These are phyloP conservation scores for Mycteria americana DNA, from an alignment of 2,797 vertebrate genomes.

Conservation along the genomic window DNA sequence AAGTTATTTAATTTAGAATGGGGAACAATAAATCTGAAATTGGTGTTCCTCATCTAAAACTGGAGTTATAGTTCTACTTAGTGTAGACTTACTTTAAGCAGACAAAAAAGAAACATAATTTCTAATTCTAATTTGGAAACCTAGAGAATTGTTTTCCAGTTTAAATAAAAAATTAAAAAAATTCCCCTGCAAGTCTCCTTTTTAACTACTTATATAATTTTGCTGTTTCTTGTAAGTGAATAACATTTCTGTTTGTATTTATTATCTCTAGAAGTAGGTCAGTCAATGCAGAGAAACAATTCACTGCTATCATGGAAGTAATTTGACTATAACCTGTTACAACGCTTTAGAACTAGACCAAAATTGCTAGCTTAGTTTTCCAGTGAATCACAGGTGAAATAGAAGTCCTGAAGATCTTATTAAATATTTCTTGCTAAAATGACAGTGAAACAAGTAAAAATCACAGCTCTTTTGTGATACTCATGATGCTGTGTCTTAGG, in stretches of 20 bases:
- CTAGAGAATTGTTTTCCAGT: not conserved
- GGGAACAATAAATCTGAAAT: not conserved
- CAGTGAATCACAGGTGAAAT: not conserved
- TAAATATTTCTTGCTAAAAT: not conserved
- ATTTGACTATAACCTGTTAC: not conserved
- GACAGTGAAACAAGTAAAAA: not conserved
- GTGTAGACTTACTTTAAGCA: not conserved
- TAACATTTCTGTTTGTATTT: not conserved
- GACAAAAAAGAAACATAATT: not conserved
- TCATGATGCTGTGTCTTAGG: not conserved
- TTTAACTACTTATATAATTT: not conserved
- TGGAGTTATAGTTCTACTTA: not conserved
- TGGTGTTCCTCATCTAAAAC: not conserved
- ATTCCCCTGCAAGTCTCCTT: not conserved
- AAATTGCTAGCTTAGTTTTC: not conserved
- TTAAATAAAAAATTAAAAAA: not conserved
- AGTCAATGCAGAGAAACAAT: not conserved
- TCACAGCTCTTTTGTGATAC: not conserved
- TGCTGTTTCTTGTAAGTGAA: not conserved
- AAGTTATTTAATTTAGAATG: not conserved
- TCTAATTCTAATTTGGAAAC: not conserved
- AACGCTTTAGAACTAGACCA: not conserved
- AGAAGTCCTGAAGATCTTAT: not conserved
- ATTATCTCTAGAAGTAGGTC: not conserved
- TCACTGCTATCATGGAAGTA: not conserved